A percentile compares a stretch with the other conserved stretches of the same genome.
Conservation (phyloP, 2,113 vertebrate species). For the Dendrocopos noguchii region DNA sequence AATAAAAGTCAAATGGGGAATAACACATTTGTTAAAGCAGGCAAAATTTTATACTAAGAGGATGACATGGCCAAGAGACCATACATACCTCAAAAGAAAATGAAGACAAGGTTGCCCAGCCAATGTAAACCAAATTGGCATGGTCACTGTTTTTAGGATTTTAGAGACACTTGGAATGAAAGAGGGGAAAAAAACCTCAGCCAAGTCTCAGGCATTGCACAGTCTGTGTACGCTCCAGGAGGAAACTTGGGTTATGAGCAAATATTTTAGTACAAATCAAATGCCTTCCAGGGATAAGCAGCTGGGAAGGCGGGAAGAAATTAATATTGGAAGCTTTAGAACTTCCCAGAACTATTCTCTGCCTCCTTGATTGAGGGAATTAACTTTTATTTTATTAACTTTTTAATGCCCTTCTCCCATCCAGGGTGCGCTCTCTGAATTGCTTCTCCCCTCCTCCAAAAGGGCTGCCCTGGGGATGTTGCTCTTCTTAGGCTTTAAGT, state of each 20-base stretch:
- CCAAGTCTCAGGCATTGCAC: slow-evolving; percentile 27
- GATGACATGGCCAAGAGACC: slow-evolving; percentile 56
- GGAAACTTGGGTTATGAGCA: slow-evolving; percentile 67
- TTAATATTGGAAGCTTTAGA: slow-evolving; percentile 66
- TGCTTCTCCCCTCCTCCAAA: slow-evolving; percentile 11
- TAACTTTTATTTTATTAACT: slow-evolving; percentile 85
- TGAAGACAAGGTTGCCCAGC: slow-evolving; percentile 43
- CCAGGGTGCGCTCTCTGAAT: slow-evolving; percentile 52
- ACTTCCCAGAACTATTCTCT: slow-evolving; percentile 66
- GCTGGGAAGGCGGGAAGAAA: slow-evolving; percentile 73
- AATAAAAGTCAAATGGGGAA: slow-evolving; percentile 55
- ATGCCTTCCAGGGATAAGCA: slow-evolving; percentile 68
- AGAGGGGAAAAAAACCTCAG: slow-evolving; percentile 20
- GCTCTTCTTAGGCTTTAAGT: slow-evolving; percentile 67
- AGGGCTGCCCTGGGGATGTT: slow-evolving; percentile 70
- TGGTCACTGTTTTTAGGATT: slow-evolving; percentile 58
- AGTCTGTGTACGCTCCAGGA: slow-evolving; percentile 48
- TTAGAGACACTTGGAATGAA: slow-evolving; percentile 66
- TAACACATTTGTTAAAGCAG: slow-evolving; percentile 46
- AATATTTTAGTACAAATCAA: slow-evolving; percentile 76
- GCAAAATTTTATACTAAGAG: not conserved
- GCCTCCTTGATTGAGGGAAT: slow-evolving; percentile 74
- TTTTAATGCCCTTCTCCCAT: slow-evolving; percentile 76
- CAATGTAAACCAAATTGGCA: slow-evolving; percentile 48
- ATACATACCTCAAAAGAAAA: slow-evolving; percentile 18